These are phyloP conservation scores for Heliconius melpomene DNA, from an alignment of 1,140 invertebrate genomes.

Conservation along the genomic window DNA sequence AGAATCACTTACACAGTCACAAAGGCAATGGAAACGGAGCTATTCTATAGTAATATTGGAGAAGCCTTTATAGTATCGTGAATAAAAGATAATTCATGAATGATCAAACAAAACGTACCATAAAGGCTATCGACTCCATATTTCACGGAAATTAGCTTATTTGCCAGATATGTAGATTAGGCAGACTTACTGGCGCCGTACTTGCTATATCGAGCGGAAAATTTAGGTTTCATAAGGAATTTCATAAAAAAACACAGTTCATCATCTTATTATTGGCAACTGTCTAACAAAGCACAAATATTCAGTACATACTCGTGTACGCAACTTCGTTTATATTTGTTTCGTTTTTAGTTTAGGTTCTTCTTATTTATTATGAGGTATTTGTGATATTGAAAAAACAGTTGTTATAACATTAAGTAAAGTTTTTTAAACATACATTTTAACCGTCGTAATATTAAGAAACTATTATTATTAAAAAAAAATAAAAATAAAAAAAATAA, in stretches of 20 bases:
- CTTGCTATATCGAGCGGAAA: conserved; percentile 51
- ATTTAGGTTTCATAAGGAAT: conserved; percentile 52
- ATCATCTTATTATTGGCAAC: conserved; percentile 27
- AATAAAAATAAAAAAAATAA: no score
- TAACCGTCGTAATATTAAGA: no score
- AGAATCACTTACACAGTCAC: conserved; percentile 41
- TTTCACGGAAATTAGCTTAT: conserved; percentile 73
- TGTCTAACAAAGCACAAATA: background rate
- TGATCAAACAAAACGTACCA: conserved; percentile 58
- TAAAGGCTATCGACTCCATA: conserved; percentile 62
- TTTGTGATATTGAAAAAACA: no score
- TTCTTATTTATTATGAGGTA: background rate
- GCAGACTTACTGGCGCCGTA: conserved; percentile 62
- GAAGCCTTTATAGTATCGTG: conserved; percentile 40
- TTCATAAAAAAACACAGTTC: conserved; percentile 37
- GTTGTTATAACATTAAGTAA: no score
- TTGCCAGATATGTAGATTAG: conserved; percentile 71
- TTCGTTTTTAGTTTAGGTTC: background rate
- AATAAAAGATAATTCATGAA: conserved; percentile 51
- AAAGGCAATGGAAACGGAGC: conserved; percentile 36
- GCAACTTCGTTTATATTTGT: background rate
- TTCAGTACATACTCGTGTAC: background rate
- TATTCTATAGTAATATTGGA: conserved; percentile 35
- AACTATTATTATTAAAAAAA: no score
- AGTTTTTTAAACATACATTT: no score